Evolutionary conservation across 2,113 vertebrate genomes (phyloP).

Genomic region (Oncorhynchus mykiss): DNA sequence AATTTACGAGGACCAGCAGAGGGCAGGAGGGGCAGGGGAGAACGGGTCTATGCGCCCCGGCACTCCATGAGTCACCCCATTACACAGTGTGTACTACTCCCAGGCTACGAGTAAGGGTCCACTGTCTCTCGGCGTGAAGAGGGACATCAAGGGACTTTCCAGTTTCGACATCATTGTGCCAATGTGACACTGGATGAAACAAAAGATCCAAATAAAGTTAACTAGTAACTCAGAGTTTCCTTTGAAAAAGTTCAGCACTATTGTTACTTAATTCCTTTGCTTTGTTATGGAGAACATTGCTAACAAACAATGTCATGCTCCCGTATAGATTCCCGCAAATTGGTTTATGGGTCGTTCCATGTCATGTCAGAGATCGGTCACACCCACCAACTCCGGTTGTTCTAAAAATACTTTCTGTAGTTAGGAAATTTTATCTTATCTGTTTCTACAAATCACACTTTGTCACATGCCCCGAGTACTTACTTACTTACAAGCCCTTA

Average conservation of each 20-base stretch:
- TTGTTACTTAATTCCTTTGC: neutral
- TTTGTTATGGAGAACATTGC: neutral
- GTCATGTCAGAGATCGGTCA: too few relatives aligned
- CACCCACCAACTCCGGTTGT: too few relatives aligned
- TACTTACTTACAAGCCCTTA: too few relatives aligned
- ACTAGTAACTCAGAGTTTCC: neutral
- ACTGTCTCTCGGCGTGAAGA: neutral
- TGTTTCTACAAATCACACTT: too few relatives aligned
- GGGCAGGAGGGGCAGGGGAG: neutral
- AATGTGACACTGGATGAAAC: neutral
- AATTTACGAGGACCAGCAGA: neutral
- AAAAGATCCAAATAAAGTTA: neutral
- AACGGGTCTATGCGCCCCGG: neutral
- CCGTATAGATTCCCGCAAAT: neutral
- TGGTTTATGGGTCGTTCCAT: neutral
- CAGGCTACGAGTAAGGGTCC: neutral
- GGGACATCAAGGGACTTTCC: conserved; percentile 1
- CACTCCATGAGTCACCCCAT: neutral
- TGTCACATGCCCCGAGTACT: too few relatives aligned
- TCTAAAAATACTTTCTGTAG: too few relatives aligned
- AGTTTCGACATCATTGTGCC: neutral
- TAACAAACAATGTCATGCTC: neutral
- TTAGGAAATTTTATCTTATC: too few relatives aligned
- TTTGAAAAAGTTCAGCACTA: neutral
- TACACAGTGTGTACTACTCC: neutral